These are phyloP conservation scores for Drosophila pseudotalamancana DNA, from an alignment of 2,888 invertebrate species.

Conservation along the genomic window DNA sequence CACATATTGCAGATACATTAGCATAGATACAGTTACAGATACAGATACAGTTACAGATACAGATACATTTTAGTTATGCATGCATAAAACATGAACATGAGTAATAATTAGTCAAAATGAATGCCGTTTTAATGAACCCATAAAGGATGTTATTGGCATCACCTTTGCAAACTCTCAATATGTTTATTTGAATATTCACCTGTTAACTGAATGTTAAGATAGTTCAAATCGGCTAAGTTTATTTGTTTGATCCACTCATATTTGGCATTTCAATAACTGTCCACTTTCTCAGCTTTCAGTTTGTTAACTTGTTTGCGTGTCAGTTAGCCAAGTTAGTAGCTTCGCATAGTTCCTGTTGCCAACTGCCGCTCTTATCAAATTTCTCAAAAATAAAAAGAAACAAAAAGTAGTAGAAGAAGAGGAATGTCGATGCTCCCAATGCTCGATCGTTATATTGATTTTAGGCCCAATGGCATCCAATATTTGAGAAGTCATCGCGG, in stretches of 20 bases:
- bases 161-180: too few relatives aligned
- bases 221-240: not conserved
- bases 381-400: not conserved
- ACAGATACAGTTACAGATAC: too few relatives aligned
- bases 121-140: too few relatives aligned
- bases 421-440: conserved; percentile 53
- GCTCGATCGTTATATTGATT: conserved; percentile 30
- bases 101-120: too few relatives aligned
- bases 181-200: too few relatives aligned
- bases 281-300: too few relatives aligned
- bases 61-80: too few relatives aligned
- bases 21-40: too few relatives aligned
- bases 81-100: not conserved
- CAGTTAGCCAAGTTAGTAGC: conserved; percentile 18
- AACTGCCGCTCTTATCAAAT: conserved; percentile 36
- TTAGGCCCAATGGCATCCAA: conserved; percentile 41
- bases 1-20: too few relatives aligned
- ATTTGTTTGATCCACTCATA: too few relatives aligned
- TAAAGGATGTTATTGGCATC: not conserved
- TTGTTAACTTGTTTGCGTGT: conserved; percentile 8
- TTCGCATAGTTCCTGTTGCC: conserved; percentile 25
- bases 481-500: conserved; percentile 64
- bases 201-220: too few relatives aligned
- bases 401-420: not conserved
- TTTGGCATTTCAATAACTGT: too few relatives aligned